These are phyloP conservation scores for Cyprinodon variegatus DNA, from an alignment of 2,113 vertebrate genomes.

Conservation along the genomic window DNA sequence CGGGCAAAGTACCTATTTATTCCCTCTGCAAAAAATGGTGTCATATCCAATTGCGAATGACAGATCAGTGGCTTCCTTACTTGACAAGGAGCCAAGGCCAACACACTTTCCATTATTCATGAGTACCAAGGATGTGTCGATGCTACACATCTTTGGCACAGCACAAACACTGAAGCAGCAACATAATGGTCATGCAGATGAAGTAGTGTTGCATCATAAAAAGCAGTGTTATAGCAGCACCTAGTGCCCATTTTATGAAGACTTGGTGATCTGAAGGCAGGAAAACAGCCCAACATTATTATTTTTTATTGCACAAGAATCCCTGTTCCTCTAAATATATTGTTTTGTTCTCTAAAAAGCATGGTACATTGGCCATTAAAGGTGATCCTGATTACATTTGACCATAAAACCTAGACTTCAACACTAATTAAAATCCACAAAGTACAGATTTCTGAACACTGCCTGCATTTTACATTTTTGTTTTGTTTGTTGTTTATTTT, in stretches of 20 bases:
- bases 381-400: too few species aligned
- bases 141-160: conserved; percentile 41
- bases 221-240: conserved; percentile 59
- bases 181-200: conserved; percentile 37
- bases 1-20: conserved; percentile 63
- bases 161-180: conserved; percentile 38
- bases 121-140: conserved; percentile 43
- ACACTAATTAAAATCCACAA: too few species aligned
- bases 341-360: too few species aligned
- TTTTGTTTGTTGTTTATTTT: too few species aligned
- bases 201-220: conserved; percentile 32
- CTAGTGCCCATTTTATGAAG: conserved; percentile 51
- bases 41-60: conserved; percentile 67
- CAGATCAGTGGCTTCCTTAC: conserved; percentile 54
- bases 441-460: too few species aligned
- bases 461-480: too few species aligned
- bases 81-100: conserved; percentile 57
- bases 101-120: conserved; percentile 65
- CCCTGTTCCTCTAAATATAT: not conserved
- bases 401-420: too few species aligned
- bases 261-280: not conserved
- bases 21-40: conserved; percentile 52
- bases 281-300: not conserved
- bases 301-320: not conserved
- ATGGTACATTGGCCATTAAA: too few species aligned